Evolutionary conservation across 2,888 invertebrate genomes (phyloP).

Genomic region (Teinopalpus imperialis): DNA sequence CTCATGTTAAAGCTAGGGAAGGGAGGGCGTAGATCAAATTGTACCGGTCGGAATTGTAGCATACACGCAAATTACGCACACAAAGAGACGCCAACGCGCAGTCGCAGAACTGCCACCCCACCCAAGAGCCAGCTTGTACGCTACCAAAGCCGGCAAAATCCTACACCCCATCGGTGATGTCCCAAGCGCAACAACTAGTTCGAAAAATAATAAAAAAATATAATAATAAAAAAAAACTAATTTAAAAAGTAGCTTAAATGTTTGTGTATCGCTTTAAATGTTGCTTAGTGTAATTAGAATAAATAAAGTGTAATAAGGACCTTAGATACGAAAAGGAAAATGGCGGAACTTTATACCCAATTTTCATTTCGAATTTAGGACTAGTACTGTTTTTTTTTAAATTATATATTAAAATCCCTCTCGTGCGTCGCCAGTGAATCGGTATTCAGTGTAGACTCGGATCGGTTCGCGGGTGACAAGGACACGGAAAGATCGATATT

Average conservation of each 20-base stretch:
- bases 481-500: constrained; percentile 59
- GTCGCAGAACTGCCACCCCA: constrained; percentile 67
- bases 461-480: constrained; percentile 46
- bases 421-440: constrained; percentile 32
- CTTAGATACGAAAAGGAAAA: constrained; percentile 50
- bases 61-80: constrained; percentile 69
- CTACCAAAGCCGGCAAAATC: constrained; percentile 72
- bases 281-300: constrained; percentile 56
- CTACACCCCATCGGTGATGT: constrained; percentile 68
- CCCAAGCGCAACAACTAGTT: constrained; percentile 71
- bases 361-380: constrained; percentile 40
- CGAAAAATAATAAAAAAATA: constrained; percentile 41
- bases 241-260: constrained; percentile 38
- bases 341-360: constrained; percentile 57
- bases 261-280: constrained; percentile 50
- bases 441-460: constrained; percentile 37
- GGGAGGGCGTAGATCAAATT: constrained; percentile 48
- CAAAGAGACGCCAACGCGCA: constrained; percentile 58
- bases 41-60: constrained; percentile 45
- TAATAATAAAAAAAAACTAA: constrained; percentile 39
- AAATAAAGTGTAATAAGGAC: constrained; percentile 34
- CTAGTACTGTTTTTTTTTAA: constrained; percentile 14
- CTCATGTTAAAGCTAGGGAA: constrained; percentile 25
- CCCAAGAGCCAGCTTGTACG: constrained; percentile 50
- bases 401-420: constrained; percentile 19